A percentile compares a stretch with the other conserved stretches of the same genome.
Conservation (phyloP, 2,888 invertebrate genomes). For the Eristalis tenax region DNA sequence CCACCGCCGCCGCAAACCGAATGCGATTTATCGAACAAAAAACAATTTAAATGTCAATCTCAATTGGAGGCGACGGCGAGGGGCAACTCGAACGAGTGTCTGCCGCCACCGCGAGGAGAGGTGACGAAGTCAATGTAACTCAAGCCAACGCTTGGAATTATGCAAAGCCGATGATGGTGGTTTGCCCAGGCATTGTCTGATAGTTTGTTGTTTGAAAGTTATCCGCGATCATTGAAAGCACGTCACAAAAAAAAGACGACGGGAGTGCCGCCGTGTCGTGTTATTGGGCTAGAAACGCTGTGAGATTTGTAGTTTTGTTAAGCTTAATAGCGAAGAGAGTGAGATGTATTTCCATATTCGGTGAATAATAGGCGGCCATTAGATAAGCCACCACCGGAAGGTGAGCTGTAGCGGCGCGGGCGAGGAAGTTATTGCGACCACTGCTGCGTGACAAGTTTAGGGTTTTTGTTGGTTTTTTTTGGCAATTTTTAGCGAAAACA, state of each 20-base stretch:
- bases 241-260: constrained; percentile 23
- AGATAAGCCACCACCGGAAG: constrained; percentile 11
- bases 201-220: constrained; percentile 59
- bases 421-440: background rate
- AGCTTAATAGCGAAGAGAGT: constrained; percentile 3
- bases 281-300: constrained; percentile 9
- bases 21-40: background rate
- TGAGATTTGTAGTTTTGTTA: constrained; percentile 20
- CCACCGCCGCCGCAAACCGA: background rate
- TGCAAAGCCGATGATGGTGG: constrained; percentile 53
- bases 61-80: background rate
- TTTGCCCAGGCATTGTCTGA: constrained; percentile 19
- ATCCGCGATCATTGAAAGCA: constrained; percentile 37
- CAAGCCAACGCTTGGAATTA: constrained; percentile 55
- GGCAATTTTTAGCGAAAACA: background rate
- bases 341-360: constrained; percentile 32
- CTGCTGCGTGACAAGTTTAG: background rate
- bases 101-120: background rate
- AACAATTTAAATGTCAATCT: constrained; percentile 40
- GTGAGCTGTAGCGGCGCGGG: background rate
- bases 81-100: background rate
- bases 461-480: background rate
- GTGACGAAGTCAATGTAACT: constrained; percentile 19
- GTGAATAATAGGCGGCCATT: background rate
- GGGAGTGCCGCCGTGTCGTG: constrained; percentile 23